Conservation (phyloP, 2,888 invertebrate species). For the Archaeoteleia sp. region DNA sequence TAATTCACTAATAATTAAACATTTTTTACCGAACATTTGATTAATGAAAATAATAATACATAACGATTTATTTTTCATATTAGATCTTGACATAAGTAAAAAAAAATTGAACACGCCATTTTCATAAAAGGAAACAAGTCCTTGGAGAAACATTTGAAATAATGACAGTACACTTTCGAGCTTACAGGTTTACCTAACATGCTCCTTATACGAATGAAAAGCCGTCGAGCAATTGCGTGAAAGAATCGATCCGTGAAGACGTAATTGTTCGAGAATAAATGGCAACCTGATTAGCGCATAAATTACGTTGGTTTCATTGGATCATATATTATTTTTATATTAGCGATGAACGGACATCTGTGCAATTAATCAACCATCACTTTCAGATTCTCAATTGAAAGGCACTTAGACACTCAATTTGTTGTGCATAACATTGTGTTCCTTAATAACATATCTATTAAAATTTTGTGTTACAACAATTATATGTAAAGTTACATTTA, state of each 20-base stretch:
- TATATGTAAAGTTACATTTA: no score
- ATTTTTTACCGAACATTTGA: background rate
- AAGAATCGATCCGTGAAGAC: constrained; percentile 27
- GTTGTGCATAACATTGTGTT: no score
- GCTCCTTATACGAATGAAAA: constrained; percentile 17
- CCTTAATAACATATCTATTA: no score
- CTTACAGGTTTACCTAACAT: constrained; percentile 4
- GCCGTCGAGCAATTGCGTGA: constrained; percentile 17
- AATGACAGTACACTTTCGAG: constrained; percentile 10
- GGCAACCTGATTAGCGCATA: constrained; percentile 18
- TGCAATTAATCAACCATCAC: constrained; percentile 4
- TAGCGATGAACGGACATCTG: background rate
- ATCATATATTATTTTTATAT: constrained; percentile 14
- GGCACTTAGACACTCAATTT: no score
- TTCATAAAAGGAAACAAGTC: constrained; percentile 12
- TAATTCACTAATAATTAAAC: background rate
- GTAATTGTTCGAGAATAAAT: constrained; percentile 23
- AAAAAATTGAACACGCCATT: background rate
- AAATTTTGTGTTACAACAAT: no score
- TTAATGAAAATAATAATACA: constrained; percentile 1
- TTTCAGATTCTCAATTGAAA: no score
- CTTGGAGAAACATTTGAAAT: constrained; percentile 6
- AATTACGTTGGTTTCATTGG: constrained; percentile 13
- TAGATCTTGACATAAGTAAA: background rate
- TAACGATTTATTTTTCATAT: background rate